phyloP scores from a whole-genome alignment of 2,888 invertebrate species.

The Anoncus sp. region DNA sequence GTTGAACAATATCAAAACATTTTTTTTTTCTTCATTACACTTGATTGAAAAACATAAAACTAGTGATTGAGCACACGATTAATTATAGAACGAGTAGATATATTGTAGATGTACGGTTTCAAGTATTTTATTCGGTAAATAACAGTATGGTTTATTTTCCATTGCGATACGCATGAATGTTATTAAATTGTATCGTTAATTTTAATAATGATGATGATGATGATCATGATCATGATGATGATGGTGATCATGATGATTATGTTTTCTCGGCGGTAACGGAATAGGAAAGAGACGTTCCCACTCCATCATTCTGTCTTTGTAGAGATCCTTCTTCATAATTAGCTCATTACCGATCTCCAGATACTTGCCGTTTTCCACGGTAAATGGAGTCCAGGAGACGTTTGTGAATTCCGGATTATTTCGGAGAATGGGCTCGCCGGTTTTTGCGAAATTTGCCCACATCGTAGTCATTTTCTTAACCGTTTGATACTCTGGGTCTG shows the following conservation, averaged over 20 bases:
- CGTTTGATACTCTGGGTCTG: slow-evolving; percentile 82
- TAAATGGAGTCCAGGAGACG: slow-evolving; percentile 82
- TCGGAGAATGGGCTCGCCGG: slow-evolving; percentile 84
- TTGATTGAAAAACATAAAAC: no score
- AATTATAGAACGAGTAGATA: no score
- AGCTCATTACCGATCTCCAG: slow-evolving; percentile 82
- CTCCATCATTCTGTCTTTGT: slow-evolving; percentile 80
- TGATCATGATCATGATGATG: no score
- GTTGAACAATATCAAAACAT: not conserved
- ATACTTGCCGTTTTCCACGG: slow-evolving; percentile 79
- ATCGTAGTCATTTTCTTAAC: slow-evolving; percentile 82
- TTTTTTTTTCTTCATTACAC: not conserved
- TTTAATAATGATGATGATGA: no score
- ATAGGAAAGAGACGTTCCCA: slow-evolving; percentile 83
- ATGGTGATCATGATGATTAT: no score
- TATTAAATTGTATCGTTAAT: slow-evolving; percentile 14
- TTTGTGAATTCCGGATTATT: slow-evolving; percentile 77
- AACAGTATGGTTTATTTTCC: not conserved
- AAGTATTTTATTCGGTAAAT: not conserved
- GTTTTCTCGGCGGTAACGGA: not conserved
- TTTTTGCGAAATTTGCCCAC: slow-evolving; percentile 82
- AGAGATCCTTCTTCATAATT: slow-evolving; percentile 79
- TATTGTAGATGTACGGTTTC: not conserved
- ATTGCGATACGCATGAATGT: not conserved
- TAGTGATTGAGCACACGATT: no score